These are phyloP conservation scores for Drosophila chauvacae DNA, from an alignment of 1,140 invertebrate genomes.

Conservation along the genomic window DNA sequence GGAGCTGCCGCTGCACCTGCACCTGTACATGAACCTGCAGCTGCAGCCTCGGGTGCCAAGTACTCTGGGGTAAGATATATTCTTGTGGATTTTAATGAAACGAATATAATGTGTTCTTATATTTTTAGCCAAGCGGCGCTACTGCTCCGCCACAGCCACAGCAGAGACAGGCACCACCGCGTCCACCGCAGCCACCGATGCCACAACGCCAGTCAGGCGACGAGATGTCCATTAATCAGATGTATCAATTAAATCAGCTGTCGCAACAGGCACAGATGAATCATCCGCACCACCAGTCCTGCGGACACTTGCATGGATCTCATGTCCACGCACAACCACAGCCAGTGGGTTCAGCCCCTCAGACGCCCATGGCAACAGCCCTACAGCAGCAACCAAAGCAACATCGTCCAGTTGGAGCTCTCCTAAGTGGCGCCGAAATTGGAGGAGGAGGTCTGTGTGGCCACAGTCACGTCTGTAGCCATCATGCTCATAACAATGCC, in stretches of 20 bases:
- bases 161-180: background rate
- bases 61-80: slow-evolving; percentile 10
- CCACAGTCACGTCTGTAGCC: background rate
- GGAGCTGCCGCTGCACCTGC: background rate
- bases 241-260: slow-evolving; percentile 11
- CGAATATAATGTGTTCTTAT: too few relatives aligned
- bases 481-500: slow-evolving; percentile 3
- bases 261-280: background rate
- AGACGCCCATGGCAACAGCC: background rate
- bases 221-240: slow-evolving; percentile 10
- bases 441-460: slow-evolving; percentile 3
- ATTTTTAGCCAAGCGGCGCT: background rate
- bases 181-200: background rate
- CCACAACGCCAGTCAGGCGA: slow-evolving; percentile 3
- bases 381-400: slow-evolving; percentile 19
- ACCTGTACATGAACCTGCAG: background rate
- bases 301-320: background rate
- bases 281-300: background rate
- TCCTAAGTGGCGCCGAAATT: background rate
- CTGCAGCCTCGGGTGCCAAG: background rate
- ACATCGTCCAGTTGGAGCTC: background rate
- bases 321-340: slow-evolving; percentile 1
- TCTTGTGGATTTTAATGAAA: background rate
- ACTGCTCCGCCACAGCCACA: slow-evolving; percentile 1
- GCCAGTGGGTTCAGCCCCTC: background rate